Base-by-base conservation (phyloP, 2,888 invertebrate genomes). In the Nymphalis polychloros region DNA sequence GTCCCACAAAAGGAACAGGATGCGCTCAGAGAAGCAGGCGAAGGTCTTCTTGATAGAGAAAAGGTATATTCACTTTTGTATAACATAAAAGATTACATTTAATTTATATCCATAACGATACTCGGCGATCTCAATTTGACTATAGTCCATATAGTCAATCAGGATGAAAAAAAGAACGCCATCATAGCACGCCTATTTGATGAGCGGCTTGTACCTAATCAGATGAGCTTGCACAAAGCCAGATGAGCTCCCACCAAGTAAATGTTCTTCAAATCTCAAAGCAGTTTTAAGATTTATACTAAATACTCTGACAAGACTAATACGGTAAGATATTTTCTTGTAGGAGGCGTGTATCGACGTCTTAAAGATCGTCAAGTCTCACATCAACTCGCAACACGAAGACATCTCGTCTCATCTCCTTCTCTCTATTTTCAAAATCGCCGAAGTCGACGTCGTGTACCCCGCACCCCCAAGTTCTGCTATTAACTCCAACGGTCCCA, bases 381-480 rank as follows among this genome's bases (percentile, higher is more conserved):
- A 97, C 81, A 97, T 98, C 84, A 97, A 97, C 92, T 94, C 95
- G 60, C 96, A 96, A 80, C 95, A 97, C 85, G 95, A 96, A 75
- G 96, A 97, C 81, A 95, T 97, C 76, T 96, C 96, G 81, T 97
- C 97, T 62, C 97, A 97, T 86, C 95, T 97, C 71, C 94, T 97
- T 49, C 94, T 97, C 69, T 97, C 97, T 77, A 97, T 97, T 86
- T 97, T 97, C 93, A 97, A 97, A 93, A 96, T 97, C 93, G 97
- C 97, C 64, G 97, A 97, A 93, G 97, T 97, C 64, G 97, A 97
- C 88, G 96, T 97, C 63, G 95, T 97, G 75, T 95, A 97, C 88
- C 96, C 97, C 31, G 81, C 91, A 0, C 95, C 95, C 47, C 93
- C 94, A 5, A 94, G 94, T 82, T 94, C 94, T 55, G 88, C 89